These are phyloP conservation scores for Drosophila paramelanica DNA, from an alignment of 2,888 invertebrate genomes.

Conservation along the genomic window DNA sequence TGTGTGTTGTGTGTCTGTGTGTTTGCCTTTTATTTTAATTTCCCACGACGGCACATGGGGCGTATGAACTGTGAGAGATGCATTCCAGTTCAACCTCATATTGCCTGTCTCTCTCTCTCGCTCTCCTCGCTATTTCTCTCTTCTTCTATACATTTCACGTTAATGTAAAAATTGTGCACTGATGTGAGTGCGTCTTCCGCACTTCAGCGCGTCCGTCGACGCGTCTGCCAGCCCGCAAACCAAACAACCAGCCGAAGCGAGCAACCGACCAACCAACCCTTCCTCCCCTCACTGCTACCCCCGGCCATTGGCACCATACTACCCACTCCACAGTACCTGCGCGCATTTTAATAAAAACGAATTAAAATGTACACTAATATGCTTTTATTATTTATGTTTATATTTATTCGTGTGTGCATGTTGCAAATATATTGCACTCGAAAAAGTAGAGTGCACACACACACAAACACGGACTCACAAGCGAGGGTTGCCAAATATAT, in stretches of 20 bases:
- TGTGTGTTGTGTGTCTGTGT: constrained; percentile 3
- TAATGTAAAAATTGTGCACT: constrained; percentile 79
- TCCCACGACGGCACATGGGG: constrained; percentile 67
- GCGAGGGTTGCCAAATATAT: constrained; percentile 2
- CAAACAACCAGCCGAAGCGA: background rate
- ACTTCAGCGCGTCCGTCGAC: constrained; percentile 52
- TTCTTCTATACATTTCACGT: constrained; percentile 59
- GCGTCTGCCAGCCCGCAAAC: constrained; percentile 42
- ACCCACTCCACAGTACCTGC: constrained; percentile 33
- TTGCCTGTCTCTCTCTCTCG: background rate
- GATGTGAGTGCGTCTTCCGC: constrained; percentile 78
- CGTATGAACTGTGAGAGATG: constrained; percentile 35
- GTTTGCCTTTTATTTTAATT: constrained; percentile 72
- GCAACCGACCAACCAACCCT: no score
- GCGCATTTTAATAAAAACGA: constrained; percentile 69
- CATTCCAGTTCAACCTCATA: constrained; percentile 27
- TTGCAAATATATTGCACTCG: constrained; percentile 74
- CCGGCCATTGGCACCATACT: background rate
- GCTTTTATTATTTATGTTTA: constrained; percentile 74
- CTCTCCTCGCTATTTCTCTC: constrained; percentile 6
- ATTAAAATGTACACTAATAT: constrained; percentile 78
- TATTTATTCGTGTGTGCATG: constrained; percentile 58
- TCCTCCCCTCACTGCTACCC: background rate
- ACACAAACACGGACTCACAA: background rate
- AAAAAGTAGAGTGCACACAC: constrained; percentile 33